These are phyloP conservation scores for Gallinago jamesoni DNA, from an alignment of 2,113 vertebrate species.

Conservation along the genomic window DNA sequence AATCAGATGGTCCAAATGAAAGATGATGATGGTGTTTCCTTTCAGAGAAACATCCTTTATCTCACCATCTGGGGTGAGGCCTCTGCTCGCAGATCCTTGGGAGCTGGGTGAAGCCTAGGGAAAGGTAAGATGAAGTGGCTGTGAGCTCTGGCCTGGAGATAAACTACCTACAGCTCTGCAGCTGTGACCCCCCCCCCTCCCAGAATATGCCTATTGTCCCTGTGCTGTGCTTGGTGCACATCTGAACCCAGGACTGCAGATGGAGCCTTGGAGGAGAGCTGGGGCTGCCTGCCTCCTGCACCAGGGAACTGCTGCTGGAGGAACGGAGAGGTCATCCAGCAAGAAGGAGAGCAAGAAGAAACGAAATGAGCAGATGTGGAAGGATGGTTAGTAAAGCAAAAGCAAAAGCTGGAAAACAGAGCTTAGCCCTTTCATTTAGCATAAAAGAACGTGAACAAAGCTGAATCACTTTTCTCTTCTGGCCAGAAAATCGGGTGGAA, in stretches of 20 bases:
- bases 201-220: neutral
- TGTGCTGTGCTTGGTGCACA: rapidly evolving
- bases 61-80: rapidly evolving
- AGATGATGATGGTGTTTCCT: neutral
- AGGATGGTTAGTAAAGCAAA: neutral
- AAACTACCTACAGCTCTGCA: neutral
- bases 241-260: rapidly evolving
- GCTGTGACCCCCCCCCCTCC: neutral
- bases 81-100: neutral
- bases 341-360: neutral
- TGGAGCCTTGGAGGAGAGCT: neutral
- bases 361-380: neutral
- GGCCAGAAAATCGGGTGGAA: neutral
- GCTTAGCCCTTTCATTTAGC: neutral
- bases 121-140: neutral
- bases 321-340: neutral
- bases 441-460: neutral
- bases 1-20: neutral
- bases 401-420: neutral
- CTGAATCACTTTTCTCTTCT: neutral
- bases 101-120: neutral
- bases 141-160: neutral
- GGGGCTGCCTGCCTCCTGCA: neutral
- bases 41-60: neutral
- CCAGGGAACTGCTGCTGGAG: neutral